Percentiles rank a stretch among this genome's conserved stretches.
Conservation (phyloP, 2,113 vertebrate species). For the Tretioscincus oriximinensis region DNA sequence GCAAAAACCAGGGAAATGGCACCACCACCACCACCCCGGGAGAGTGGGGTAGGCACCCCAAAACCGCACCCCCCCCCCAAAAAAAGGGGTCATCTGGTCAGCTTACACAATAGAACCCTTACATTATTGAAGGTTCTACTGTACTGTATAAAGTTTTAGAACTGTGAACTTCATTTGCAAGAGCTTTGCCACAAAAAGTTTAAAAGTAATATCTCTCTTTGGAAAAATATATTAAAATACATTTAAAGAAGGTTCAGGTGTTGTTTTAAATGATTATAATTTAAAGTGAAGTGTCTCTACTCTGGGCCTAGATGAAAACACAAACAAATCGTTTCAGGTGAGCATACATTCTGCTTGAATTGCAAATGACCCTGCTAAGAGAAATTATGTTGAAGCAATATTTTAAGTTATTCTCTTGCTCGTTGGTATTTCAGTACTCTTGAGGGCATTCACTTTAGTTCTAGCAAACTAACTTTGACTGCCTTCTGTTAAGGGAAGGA, state of each 20-base stretch:
- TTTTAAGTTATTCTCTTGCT: slow-evolving; percentile 16
- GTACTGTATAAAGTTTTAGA: slow-evolving; percentile 24
- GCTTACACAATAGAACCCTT: too few species aligned
- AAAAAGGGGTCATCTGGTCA: too few species aligned
- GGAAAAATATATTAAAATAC: slow-evolving; percentile 12
- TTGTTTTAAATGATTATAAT: slow-evolving; percentile 52
- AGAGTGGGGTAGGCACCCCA: too few species aligned
- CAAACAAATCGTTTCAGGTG: slow-evolving; percentile 51
- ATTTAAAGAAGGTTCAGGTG: slow-evolving; percentile 31
- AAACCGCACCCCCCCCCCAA: too few species aligned
- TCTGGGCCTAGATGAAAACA: slow-evolving; percentile 31
- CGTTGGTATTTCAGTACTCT: background rate
- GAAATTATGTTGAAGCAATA: slow-evolving; percentile 40
- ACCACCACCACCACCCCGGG: too few species aligned
- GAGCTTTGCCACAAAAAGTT: slow-evolving; percentile 27
- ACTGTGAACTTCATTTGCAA: slow-evolving; percentile 28
- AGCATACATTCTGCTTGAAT: slow-evolving; percentile 39
- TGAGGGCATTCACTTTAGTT: slow-evolving; percentile 45
- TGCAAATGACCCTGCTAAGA: slow-evolving; percentile 36
- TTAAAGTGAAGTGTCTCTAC: slow-evolving; percentile 45
- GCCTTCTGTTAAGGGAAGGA: slow-evolving; percentile 5
- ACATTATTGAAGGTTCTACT: too few species aligned
- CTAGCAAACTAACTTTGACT: slow-evolving; percentile 44
- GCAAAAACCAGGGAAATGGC: too few species aligned
- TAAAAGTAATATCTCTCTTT: slow-evolving; percentile 20